Base-by-base conservation (phyloP, 2,113 vertebrate genomes). In the Cepphus grylle region DNA sequence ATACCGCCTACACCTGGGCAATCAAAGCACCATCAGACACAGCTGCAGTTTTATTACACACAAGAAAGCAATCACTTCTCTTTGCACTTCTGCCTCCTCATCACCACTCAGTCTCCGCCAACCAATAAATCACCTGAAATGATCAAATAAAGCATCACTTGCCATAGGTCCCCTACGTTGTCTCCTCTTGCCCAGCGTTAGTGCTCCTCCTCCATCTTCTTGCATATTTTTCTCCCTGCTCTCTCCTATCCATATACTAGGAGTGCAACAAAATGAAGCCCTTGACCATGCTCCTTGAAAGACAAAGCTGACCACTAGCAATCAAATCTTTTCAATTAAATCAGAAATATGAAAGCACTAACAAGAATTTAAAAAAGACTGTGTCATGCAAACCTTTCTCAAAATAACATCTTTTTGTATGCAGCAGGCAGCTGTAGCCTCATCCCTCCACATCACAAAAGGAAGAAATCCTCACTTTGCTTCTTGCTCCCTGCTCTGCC, bases 301-400 rank as follows among this genome's bases (percentile, higher is more conserved):
- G 88, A 90, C 59, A 94, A 86, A 91, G 40, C 63, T 85, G 58
- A 93, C 85, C 49, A 55, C 86, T 69, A 81, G 61, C 52, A 92
- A 96, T 82, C 66, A 90, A 88, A 91, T 61, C 74, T 45, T 96
- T 93, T 81, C 87, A 85, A 58, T 59, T 91, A 36, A 11, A 87
- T 72, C 70, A 85, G 65, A 91, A 92, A 69, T 23, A 65, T 22
- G 36, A 89, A 79, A 32, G 19, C 45, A 93, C 30, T 70, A 90
- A 93, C 13, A 89, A 85, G 66, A 87, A 76, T 63, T 94, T 89
- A 45, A 81, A 85, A 92, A 92, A 86, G 65, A 61, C 34, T 73
- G 76, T 18, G 29, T 9, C 77, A 86, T n/a, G 62, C 56, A 93
- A 91, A 76, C 40, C 27, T 66, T 90, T 81, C 66, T 90, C 38